Base-by-base conservation (phyloP, 2,888 invertebrate genomes). In the Ephialtes manifestator region DNA sequence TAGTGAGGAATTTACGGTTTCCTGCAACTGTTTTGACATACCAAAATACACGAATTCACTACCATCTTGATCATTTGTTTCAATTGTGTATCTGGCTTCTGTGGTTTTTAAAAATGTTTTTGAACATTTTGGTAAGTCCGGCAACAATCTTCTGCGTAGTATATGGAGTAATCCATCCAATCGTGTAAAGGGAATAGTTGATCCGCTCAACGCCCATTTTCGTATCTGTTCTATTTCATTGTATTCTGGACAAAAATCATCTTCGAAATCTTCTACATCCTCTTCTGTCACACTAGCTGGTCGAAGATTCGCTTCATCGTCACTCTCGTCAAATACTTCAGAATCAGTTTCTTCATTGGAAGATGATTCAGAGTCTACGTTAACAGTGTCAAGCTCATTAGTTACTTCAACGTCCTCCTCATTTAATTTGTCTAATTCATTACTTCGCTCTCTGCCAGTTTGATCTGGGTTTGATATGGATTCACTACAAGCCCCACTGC, bases 321-420 rank as follows among this genome's bases (percentile, higher is more conserved):
- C 55, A 55, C 24, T 1, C 18, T 2, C 55, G 2, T 55, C 55
- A 55, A 55, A 55, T 20, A 20, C 1, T 55, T 0, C 20, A 24
- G 55, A 55, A 20, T 55, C 55, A 55, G 55, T 55, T 55, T 55
- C 55, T 55, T 55, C 55, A 55, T 55, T 5, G 55, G 55, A 55
- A 24, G 55, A 55, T 20, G 55, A 55, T 55, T 20, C 20, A 55
- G 24, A 24, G 24, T 55, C 4, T 55, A 7, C 11, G 24, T 5
- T 55, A 7, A 13, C 20, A 55, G 18, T 55, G 4, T 55, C 20
- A 55, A 55, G 55, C 55, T 1, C 24, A 11, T 1, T 0, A 18
- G 11, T 55, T 4, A 55, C 1, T 55, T 7, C 48, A 48, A 48
- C 48, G 48, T 48, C 3, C 48, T 48, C 1, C 8, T 48, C 48